These are phyloP conservation scores for Diarsia rubi DNA, from an alignment of 2,888 invertebrate genomes.

Conservation along the genomic window DNA sequence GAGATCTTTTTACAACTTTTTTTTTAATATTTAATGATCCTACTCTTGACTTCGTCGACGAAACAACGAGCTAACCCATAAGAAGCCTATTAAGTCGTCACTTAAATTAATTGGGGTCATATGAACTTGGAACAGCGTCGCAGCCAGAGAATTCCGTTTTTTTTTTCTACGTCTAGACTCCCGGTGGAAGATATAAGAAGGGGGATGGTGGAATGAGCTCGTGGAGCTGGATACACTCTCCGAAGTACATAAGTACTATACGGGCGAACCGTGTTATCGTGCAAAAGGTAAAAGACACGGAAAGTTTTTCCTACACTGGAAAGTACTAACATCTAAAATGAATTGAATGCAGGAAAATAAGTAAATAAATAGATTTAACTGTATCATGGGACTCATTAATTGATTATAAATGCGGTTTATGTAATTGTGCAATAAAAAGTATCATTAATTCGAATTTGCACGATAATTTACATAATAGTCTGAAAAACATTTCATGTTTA, in stretches of 20 bases:
- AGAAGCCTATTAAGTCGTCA: too few species aligned
- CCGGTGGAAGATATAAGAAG: too few species aligned
- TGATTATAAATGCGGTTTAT: not conserved
- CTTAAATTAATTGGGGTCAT: too few species aligned
- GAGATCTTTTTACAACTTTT: not conserved
- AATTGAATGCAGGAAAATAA: not conserved
- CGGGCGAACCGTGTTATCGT: not conserved
- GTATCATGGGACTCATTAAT: not conserved
- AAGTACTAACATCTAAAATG: conserved; percentile 1
- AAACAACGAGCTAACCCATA: too few species aligned
- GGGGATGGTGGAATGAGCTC: too few species aligned
- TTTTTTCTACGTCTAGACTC: too few species aligned
- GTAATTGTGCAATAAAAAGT: not conserved
- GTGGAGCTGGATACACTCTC: too few species aligned
- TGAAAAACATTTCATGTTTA: not conserved
- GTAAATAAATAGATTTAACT: not conserved
- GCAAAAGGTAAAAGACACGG: not conserved
- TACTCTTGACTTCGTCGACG: too few species aligned
- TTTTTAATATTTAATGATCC: too few species aligned
- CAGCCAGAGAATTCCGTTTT: too few species aligned
- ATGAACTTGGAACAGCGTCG: too few species aligned
- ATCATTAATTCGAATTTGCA: not conserved
- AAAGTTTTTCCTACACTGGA: not conserved
- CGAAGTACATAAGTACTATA: too few species aligned
- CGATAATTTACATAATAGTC: conserved; percentile 2